Conservation (phyloP, 2,113 vertebrate species). For the Notiomystis cincta region DNA sequence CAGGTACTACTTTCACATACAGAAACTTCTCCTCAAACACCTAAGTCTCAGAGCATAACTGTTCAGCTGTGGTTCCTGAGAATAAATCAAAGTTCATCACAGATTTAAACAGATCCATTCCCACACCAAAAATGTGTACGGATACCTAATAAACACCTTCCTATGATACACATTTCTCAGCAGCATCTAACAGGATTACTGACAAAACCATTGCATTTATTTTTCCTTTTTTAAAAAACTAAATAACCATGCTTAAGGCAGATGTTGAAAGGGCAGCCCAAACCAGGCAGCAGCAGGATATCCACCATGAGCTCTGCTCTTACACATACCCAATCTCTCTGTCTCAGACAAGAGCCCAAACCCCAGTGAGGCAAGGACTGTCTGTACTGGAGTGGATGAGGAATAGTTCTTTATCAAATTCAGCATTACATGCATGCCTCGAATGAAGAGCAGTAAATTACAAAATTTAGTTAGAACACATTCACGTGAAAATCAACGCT, state of each 20-base stretch:
- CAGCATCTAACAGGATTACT: background rate
- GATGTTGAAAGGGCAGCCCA: background rate
- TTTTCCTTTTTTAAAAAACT: background rate
- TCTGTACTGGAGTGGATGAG: rapidly evolving
- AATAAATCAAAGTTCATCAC: background rate
- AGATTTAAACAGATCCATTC: background rate
- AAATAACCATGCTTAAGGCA: background rate
- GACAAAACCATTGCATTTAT: background rate
- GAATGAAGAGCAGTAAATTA: background rate
- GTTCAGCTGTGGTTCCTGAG: background rate
- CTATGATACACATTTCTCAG: background rate
- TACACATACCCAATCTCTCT: background rate
- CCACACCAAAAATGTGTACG: background rate
- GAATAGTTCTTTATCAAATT: background rate
- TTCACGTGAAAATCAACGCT: background rate
- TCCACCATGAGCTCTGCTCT: background rate
- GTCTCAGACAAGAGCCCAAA: background rate
- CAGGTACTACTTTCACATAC: background rate
- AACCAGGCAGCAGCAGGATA: background rate
- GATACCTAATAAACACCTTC: background rate
- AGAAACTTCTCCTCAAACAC: background rate
- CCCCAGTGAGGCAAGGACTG: background rate
- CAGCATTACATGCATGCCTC: background rate
- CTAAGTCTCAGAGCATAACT: background rate
- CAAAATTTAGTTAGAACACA: background rate